Evolutionary conservation across 2,888 invertebrate genomes (phyloP).

Genomic region (Xestobium rufovillosum): DNA sequence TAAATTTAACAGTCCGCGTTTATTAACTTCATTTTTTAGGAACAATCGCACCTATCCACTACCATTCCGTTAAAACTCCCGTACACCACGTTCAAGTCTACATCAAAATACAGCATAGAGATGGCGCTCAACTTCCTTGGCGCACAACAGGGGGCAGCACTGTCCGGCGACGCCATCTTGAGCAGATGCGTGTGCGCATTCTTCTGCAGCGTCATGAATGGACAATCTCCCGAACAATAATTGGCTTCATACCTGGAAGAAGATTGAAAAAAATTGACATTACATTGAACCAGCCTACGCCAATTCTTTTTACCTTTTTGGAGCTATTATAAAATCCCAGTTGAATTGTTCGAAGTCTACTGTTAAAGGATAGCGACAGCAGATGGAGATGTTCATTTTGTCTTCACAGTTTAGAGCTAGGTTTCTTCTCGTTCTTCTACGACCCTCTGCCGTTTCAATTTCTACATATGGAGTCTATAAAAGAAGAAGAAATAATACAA

Average conservation of each 20-base stretch:
- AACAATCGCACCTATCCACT: slow-evolving; percentile 87
- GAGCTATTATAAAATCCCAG: slow-evolving; percentile 97
- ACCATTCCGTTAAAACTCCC: slow-evolving; percentile 90
- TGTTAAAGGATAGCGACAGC: slow-evolving; percentile 88
- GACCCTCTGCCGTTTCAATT: slow-evolving; percentile 49
- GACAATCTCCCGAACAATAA: slow-evolving; percentile 94
- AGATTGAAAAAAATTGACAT: too few species aligned
- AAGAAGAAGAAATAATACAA: slow-evolving; percentile 16
- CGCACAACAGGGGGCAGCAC: slow-evolving; percentile 86
- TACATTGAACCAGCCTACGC: too few species aligned
- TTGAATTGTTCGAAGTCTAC: slow-evolving; percentile 94
- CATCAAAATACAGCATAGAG: slow-evolving; percentile 87
- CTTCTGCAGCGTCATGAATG: slow-evolving; percentile 76
- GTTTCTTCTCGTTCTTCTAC: slow-evolving; percentile 66
- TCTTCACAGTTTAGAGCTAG: slow-evolving; percentile 80
- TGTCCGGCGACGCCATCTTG: slow-evolving; percentile 68
- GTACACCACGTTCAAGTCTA: slow-evolving; percentile 78
- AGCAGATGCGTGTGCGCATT: slow-evolving; percentile 85
- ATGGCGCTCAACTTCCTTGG: slow-evolving; percentile 83
- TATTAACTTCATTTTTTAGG: slow-evolving; percentile 47
- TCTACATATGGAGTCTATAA: slow-evolving; percentile 54
- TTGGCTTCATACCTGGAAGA: slow-evolving; percentile 96
- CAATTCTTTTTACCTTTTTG: too few species aligned
- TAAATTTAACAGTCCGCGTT: slow-evolving; percentile 8
- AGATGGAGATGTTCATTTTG: slow-evolving; percentile 64